Evolutionary conservation across 1,140 invertebrate species (phyloP).

Genomic region (Drosophila arawakana): DNA sequence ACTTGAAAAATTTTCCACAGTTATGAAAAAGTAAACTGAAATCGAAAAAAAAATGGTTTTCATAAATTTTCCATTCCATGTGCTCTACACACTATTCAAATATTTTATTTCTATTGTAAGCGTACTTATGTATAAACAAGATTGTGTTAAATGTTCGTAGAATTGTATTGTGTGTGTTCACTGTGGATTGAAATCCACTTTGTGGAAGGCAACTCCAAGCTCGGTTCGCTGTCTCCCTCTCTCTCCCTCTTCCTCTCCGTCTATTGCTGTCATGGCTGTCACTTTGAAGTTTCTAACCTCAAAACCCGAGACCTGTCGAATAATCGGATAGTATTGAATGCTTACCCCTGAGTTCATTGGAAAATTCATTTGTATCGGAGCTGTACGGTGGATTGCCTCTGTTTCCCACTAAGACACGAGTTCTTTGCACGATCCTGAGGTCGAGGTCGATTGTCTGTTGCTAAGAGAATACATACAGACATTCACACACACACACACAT

Average conservation of each 20-base stretch:
- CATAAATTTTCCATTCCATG: conserved; percentile 70
- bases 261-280: conserved; percentile 14
- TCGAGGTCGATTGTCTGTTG: conserved; percentile 18
- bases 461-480: background rate
- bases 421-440: conserved; percentile 14
- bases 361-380: background rate
- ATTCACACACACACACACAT: too few relatives aligned
- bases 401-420: background rate
- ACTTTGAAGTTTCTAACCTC: conserved; percentile 17
- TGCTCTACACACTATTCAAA: conserved; percentile 9
- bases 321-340: conserved; percentile 8
- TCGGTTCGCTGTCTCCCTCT: conserved; percentile 19
- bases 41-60: conserved; percentile 63
- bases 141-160: conserved; percentile 16
- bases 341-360: background rate
- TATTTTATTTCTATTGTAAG: conserved; percentile 10
- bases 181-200: conserved; percentile 31
- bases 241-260: background rate
- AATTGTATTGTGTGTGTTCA: background rate
- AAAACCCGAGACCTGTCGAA: conserved; percentile 12
- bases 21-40: conserved; percentile 48
- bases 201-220: conserved; percentile 43
- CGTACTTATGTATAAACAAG: conserved; percentile 10
- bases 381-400: background rate
- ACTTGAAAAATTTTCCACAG: conserved; percentile 71